Percentiles rank a stretch among this genome's conserved stretches.
phyloP scores from a whole-genome alignment of 1,140 invertebrate genomes.

The Phenacoccus solenopsis region DNA sequence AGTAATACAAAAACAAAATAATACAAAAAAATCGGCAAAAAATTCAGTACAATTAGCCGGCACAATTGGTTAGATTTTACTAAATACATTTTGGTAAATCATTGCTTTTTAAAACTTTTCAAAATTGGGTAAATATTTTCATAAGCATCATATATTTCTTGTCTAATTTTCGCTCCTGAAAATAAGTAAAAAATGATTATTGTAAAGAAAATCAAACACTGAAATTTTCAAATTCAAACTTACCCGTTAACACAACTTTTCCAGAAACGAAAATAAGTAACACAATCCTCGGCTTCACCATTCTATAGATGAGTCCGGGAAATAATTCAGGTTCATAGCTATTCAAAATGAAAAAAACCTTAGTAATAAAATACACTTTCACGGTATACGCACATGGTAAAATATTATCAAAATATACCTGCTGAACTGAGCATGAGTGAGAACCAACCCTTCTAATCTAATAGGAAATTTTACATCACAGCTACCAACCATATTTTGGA shows the following conservation, averaged over 20 bases:
- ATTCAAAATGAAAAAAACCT: slow-evolving; percentile 21
- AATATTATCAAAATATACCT: slow-evolving; percentile 39
- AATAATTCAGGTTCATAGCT: slow-evolving; percentile 85
- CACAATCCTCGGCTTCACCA: slow-evolving; percentile 98
- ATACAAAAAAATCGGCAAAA: too few relatives aligned
- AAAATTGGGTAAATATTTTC: slow-evolving; percentile 99
- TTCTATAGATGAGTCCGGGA: slow-evolving; percentile 96
- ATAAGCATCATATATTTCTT: slow-evolving; percentile 99
- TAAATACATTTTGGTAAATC: slow-evolving; percentile 25
- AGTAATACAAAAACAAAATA: too few relatives aligned
- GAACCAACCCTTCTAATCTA: slow-evolving; percentile 86
- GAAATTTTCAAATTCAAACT: slow-evolving; percentile 25
- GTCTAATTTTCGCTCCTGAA: slow-evolving; percentile 87
- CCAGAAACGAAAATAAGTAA: slow-evolving; percentile 98
- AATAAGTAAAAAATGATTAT: slow-evolving; percentile 21
- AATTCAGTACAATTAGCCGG: too few relatives aligned
- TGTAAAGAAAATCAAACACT: background rate
- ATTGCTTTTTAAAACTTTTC: slow-evolving; percentile 96
- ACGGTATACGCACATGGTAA: background rate
- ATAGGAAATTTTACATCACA: slow-evolving; percentile 99
- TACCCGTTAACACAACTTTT: slow-evolving; percentile 90
- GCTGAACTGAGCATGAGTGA: slow-evolving; percentile 96
- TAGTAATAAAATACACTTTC: background rate
- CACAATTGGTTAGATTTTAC: too few relatives aligned
- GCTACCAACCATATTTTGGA: slow-evolving; percentile 99